Evolutionary conservation across 2,797 vertebrate species (phyloP).

Genomic region (Eulemur coronatus): DNA sequence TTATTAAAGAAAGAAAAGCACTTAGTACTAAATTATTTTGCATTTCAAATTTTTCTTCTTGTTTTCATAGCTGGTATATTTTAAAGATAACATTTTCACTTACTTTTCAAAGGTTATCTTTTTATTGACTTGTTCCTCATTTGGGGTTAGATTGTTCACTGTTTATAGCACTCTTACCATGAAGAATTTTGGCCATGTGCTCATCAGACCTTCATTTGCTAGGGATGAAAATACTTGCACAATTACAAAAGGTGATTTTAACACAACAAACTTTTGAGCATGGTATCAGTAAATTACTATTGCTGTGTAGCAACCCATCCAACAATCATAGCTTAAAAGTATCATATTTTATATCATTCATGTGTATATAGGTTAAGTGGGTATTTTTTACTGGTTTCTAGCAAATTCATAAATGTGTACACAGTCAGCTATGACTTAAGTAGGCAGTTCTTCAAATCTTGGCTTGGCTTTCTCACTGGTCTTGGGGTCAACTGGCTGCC

Average conservation of each 20-base stretch:
- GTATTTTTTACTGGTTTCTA: neutral
- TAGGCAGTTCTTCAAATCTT: neutral
- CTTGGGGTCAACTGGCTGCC: neutral
- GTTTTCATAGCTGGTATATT: neutral
- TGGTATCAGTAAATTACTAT: neutral
- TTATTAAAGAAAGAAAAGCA: slow-evolving; percentile 42
- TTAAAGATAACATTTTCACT: slow-evolving; percentile 40
- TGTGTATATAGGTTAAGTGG: neutral
- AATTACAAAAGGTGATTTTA: slow-evolving; percentile 23
- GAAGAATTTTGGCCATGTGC: neutral
- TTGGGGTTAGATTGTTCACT: slow-evolving; percentile 1
- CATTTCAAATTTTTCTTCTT: slow-evolving; percentile 2
- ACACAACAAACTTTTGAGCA: neutral
- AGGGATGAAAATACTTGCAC: neutral
- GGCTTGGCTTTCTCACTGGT: neutral
- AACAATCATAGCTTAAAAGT: neutral
- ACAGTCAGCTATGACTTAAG: neutral
- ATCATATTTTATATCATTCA: neutral
- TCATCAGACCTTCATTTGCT: neutral
- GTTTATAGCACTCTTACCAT: slow-evolving; percentile 14
- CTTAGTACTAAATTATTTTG: slow-evolving; percentile 28
- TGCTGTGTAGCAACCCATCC: neutral
- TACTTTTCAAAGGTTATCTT: slow-evolving; percentile 34
- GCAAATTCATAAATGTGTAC: neutral
- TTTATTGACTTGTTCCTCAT: slow-evolving; percentile 14